A percentile compares a stretch with the other conserved stretches of the same genome.
These are phyloP conservation scores for Pelosia muscerda DNA, from an alignment of 2,888 invertebrate genomes.

Conservation along the genomic window DNA sequence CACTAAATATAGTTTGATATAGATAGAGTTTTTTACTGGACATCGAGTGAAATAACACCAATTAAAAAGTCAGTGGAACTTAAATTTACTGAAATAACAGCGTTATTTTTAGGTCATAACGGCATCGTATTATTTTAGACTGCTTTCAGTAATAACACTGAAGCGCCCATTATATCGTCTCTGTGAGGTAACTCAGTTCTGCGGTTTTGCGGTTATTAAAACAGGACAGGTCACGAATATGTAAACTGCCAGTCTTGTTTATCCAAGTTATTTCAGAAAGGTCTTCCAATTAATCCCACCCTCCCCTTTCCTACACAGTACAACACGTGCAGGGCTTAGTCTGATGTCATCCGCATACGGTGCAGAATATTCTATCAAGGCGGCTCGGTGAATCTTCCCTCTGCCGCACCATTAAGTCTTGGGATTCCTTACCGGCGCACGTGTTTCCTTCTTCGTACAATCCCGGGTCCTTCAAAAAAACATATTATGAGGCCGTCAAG, in stretches of 20 bases:
- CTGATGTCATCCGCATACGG: too few relatives aligned
- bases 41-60: not conserved
- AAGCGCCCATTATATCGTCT: not conserved
- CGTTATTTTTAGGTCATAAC: not conserved
- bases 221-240: not conserved
- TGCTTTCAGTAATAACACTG: not conserved
- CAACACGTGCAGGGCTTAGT: too few relatives aligned
- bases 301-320: too few relatives aligned
- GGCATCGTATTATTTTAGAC: not conserved
- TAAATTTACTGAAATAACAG: not conserved
- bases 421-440: too few relatives aligned
- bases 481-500: too few relatives aligned
- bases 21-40: not conserved
- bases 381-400: too few relatives aligned
- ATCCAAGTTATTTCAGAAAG: not conserved
- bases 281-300: too few relatives aligned
- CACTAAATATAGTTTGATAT: too few relatives aligned
- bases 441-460: too few relatives aligned
- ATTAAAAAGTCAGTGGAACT: not conserved
- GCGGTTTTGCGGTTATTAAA: not conserved
- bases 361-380: too few relatives aligned
- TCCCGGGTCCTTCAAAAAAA: too few relatives aligned
- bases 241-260: not conserved
- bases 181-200: not conserved
- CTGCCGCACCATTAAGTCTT: too few relatives aligned